Evolutionary conservation across 2,888 invertebrate species (phyloP), one percentile per base, ranked within the genome.

Genomic region (Nebria brevicollis): DNA sequence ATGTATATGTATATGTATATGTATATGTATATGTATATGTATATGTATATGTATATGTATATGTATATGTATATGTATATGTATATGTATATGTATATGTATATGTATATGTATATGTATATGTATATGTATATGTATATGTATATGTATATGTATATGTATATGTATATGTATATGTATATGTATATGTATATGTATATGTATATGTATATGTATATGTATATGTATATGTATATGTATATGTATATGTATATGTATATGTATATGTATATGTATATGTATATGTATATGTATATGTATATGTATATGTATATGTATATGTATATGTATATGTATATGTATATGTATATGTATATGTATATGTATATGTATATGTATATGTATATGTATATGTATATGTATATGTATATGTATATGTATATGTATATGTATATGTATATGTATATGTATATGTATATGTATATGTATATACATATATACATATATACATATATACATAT

Each of bases 331-430:
- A 72, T 72, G 1, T 72, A 11, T 6, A 65, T n/a, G 1, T 25
- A 65, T 1, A 66, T n/a, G 66, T 66, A 73, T 74, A 78, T 76
- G 89, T 88, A 81, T 83, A 91, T 7, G 0, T 43, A 65, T 75
- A 70, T 72, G 4, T 54, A 11, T 13, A 11, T 10, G 8, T 15
- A 72, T 4, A 72, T 72, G 1, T 72, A 11, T 6, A 65, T n/a
- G 1, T 25, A 65, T 1, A 66, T n/a, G 66, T 66, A 73, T 74
- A 78, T 76, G 89, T 88, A 81, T 83, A 91, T n/a, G n/a, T n/a
- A n/a, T n/a, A n/a, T n/a, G n/a, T n/a, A n/a, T n/a, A n/a, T n/a
- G n/a, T n/a, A n/a, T n/a, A n/a, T n/a, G n/a, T n/a, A n/a, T n/a
- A n/a, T n/a, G n/a, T n/a, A n/a, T 74, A 70, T 72, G 54, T 54